Conservation (phyloP, 2,113 vertebrate species). For the Hystrix cristata region DNA sequence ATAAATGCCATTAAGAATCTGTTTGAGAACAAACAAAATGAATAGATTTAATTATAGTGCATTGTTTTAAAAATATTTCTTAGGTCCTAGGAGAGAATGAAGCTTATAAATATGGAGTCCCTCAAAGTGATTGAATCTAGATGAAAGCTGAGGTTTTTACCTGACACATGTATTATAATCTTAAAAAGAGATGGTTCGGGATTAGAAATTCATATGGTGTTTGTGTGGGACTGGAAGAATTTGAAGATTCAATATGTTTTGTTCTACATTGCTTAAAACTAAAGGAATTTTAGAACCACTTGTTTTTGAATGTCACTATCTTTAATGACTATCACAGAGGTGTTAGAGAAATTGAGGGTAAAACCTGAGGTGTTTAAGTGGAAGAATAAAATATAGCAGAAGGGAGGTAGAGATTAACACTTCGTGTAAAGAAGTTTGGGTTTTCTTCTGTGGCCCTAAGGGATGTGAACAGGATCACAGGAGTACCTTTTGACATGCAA, state of each 20-base stretch:
- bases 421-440: not conserved
- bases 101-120: not conserved
- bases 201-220: constrained; percentile 52
- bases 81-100: not conserved
- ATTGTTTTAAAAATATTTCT: constrained; percentile 57
- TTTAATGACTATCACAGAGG: constrained; percentile 38
- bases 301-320: constrained; percentile 49
- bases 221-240: constrained; percentile 39
- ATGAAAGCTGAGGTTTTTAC: not conserved
- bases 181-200: constrained; percentile 11
- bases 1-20: constrained; percentile 59
- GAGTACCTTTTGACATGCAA: no score
- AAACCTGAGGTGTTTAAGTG: not conserved
- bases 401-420: not conserved
- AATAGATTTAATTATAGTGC: constrained; percentile 53
- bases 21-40: constrained; percentile 21
- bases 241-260: constrained; percentile 55
- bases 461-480: not conserved
- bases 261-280: constrained; percentile 3
- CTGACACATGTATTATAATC: not conserved
- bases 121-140: not conserved
- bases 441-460: constrained; percentile 11
- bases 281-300: constrained; percentile 27
- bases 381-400: not conserved
- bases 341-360: constrained; percentile 26